Evolutionary conservation across 1,140 invertebrate species (phyloP).

Genomic region (Procambarus virginalis): DNA sequence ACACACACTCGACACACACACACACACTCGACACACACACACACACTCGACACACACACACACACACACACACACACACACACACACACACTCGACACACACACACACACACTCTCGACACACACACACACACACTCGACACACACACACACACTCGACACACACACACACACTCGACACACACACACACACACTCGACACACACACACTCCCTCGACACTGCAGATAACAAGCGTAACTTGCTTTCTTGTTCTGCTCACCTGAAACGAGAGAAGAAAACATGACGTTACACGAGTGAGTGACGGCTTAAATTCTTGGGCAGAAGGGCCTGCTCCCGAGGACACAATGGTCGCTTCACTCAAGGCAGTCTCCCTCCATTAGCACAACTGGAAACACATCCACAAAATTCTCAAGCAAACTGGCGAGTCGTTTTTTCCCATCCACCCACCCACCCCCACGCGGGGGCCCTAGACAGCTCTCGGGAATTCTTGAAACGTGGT

Average conservation of each 20-base stretch:
- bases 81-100: too few species aligned
- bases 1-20: too few species aligned
- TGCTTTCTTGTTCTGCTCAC: neutral
- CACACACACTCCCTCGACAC: neutral
- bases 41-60: too few species aligned
- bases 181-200: too few species aligned
- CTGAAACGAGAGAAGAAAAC: slow-evolving; percentile 1
- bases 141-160: too few species aligned
- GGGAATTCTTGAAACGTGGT: neutral
- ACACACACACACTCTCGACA: too few species aligned
- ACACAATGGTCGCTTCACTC: slow-evolving; percentile 23
- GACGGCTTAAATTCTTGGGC: slow-evolving; percentile 16
- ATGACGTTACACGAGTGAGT: neutral
- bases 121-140: too few species aligned
- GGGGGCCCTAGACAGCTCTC: neutral
- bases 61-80: too few species aligned
- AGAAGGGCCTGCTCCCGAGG: neutral
- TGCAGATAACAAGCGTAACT: neutral
- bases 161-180: too few species aligned
- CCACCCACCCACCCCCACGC: too few species aligned
- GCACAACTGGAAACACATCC: slow-evolving; percentile 19
- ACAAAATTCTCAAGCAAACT: neutral
- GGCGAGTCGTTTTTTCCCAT: neutral
- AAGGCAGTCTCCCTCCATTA: slow-evolving; percentile 7
- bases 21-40: too few species aligned